These are phyloP conservation scores for Danionella dracula DNA, from an alignment of 2,797 vertebrate species.

Conservation along the genomic window DNA sequence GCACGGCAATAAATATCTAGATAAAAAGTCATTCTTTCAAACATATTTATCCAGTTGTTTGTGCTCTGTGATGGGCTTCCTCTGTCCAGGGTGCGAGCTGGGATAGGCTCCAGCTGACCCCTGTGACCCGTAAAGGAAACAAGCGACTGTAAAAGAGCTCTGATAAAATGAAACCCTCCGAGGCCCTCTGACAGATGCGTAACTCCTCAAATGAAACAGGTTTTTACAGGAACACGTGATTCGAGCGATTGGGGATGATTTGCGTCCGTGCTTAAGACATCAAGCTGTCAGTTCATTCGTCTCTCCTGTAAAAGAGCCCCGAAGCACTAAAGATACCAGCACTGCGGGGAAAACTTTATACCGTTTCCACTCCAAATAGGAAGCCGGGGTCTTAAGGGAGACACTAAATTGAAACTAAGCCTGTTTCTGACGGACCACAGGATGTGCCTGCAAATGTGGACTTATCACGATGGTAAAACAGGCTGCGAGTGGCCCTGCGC, in stretches of 20 bases:
- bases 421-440: conserved; percentile 94
- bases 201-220: neutral
- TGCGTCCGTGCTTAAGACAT: conserved; percentile 72
- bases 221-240: conserved; percentile 52
- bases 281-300: conserved; percentile 76
- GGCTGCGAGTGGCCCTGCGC: conserved; percentile 98
- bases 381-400: conserved; percentile 84
- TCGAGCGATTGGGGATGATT: conserved; percentile 67
- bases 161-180: conserved; percentile 35
- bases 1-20: no score
- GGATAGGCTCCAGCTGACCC: no score
- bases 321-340: conserved; percentile 68
- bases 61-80: no score
- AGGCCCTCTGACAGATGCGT: conserved; percentile 42
- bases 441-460: conserved; percentile 98
- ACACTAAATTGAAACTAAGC: conserved; percentile 98
- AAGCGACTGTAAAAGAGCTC: no score
- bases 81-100: no score
- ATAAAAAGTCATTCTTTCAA: no score
- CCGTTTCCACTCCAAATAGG: conserved; percentile 86
- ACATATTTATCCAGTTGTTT: no score
- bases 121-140: no score
- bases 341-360: conserved; percentile 53
- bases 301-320: conserved; percentile 68
- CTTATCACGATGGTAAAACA: conserved; percentile 91